Evolutionary conservation across 2,888 invertebrate genomes (phyloP), one percentile per base, ranked within the genome.

Genomic region (Branchipolynoe longqiensis): DNA sequence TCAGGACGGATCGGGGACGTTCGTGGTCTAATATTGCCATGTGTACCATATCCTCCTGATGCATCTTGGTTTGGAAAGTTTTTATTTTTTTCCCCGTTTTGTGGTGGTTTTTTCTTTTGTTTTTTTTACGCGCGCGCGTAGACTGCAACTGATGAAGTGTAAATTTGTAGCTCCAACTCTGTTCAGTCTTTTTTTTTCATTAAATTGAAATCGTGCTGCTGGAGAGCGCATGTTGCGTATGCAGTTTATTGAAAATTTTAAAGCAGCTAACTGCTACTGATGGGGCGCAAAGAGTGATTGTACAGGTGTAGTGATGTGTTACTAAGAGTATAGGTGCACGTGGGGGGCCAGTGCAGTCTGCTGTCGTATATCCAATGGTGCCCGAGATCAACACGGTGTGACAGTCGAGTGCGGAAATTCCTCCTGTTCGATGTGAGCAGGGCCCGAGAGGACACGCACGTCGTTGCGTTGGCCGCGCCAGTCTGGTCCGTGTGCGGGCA

Each of bases 271-370:
- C 69, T 69, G 69, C 69, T 69, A 69, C 69, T 69, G 36, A 33
- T 33, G n/a, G 18, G 58, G 36, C 69, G 48, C 48, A 33, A 33
- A 33, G 69, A 69, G 69, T 69, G 69, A 69, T 69, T 69, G 69
- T 69, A 69, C 69, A 38, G 69, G 69, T 69, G 69, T 69, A 69
- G 69, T 69, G 69, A 69, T 69, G 69, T 69, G 69, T 69, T 69
- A 69, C 22, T 69, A 33, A 38, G 38, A 69, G 6, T n/a, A 69
- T 69, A 69, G 69, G 69, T 69, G 69, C 69, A 69, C 69, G 38
- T 69, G 69, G 69, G 69, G 69, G 6, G 25, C 38, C 69, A 69
- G 69, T 69, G 69, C 69, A 69, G 36, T 69, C 69, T 69, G 69
- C 69, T 69, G 69, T 69, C 69, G 38, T 69, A 38, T 78, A 78